Conservation (phyloP, 2,797 vertebrate species). For the Myioborus melanocephalus region DNA sequence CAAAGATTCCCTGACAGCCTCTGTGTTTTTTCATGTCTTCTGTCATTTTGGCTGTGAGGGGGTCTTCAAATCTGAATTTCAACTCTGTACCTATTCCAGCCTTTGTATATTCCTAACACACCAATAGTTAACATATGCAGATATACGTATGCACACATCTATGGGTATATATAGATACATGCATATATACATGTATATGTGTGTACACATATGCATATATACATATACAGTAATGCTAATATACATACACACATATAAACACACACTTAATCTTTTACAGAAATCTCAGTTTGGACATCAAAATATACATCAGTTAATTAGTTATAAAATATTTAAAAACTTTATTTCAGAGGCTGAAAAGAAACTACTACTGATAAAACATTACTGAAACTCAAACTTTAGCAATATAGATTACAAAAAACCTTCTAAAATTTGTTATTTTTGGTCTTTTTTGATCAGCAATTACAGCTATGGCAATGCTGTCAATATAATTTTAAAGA, state of each 20-base stretch:
- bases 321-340: constrained; percentile 81
- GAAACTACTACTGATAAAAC: constrained; percentile 74
- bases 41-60: background rate
- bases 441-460: constrained; percentile 79
- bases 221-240: constrained; percentile 48
- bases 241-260: constrained; percentile 71
- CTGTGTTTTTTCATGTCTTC: background rate
- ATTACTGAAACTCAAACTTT: constrained; percentile 70
- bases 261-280: constrained; percentile 72
- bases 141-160: constrained; percentile 59
- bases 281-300: constrained; percentile 76
- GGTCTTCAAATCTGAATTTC: constrained; percentile 14
- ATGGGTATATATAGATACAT: constrained; percentile 53
- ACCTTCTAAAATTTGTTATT: constrained; percentile 72
- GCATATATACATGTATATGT: constrained; percentile 59
- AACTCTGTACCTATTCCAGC: background rate
- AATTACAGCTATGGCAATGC: constrained; percentile 47
- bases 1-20: constrained; percentile 48
- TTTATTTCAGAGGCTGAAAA: constrained; percentile 76
- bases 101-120: constrained; percentile 18
- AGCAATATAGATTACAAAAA: constrained; percentile 82
- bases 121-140: constrained; percentile 39
- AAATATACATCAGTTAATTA: constrained; percentile 77
- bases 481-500: constrained; percentile 71
- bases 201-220: constrained; percentile 68